Percentiles rank a stretch among this genome's conserved stretches.
Conservation (phyloP, 2,113 vertebrate genomes). For the Strigops habroptila region DNA sequence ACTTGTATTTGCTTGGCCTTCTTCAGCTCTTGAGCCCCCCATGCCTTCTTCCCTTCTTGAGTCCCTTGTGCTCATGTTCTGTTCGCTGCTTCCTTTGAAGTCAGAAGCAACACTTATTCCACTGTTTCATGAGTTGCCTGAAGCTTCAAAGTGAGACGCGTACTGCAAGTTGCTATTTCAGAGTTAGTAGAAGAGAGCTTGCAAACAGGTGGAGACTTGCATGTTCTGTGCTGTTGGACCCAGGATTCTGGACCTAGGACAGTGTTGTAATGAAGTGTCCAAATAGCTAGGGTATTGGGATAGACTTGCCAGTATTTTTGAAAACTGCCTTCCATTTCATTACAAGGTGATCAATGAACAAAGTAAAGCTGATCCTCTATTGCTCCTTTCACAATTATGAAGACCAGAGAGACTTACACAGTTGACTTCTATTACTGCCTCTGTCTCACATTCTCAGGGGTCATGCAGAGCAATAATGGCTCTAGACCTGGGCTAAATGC, state of each 20-base stretch:
- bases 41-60: not conserved
- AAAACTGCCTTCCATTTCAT: not conserved
- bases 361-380: not conserved
- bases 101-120: not conserved
- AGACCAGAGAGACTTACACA: not conserved
- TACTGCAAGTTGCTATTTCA: not conserved
- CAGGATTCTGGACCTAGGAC: not conserved
- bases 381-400: not conserved
- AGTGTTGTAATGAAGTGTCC: not conserved
- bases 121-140: not conserved
- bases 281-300: not conserved
- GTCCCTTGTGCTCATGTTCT: not conserved
- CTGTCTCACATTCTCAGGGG: rapidly evolving
- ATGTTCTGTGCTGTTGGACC: not conserved
- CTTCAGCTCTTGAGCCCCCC: not conserved
- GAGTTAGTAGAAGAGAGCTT: not conserved
- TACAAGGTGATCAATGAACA: not conserved
- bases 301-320: not conserved
- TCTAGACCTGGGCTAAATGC: not conserved
- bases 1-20: not conserved
- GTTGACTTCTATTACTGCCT: not conserved
- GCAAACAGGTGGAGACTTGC: not conserved
- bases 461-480: not conserved
- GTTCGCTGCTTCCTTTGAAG: not conserved
- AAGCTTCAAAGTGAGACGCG: not conserved